Evolutionary conservation across 2,113 vertebrate species (phyloP), one percentile per base, ranked within the genome.

Genomic region (Antigone vipio): DNA sequence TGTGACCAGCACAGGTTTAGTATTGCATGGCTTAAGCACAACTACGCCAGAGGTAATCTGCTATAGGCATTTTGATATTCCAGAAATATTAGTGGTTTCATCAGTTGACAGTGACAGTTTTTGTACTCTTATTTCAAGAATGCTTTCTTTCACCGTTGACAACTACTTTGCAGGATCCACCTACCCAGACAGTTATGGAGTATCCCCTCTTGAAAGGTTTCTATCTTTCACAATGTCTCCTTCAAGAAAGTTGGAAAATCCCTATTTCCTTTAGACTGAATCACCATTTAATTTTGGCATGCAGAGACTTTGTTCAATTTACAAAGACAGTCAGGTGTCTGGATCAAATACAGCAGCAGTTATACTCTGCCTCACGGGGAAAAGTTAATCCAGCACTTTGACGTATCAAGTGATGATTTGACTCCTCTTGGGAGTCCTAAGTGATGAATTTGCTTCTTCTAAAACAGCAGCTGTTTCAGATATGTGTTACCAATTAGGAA

Each of bases 381-480:
- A 92, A 93, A 92, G 60, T 82, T 77, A 86, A 92, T 86, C 63
- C 83, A 92, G 66, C 82, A 88, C 55, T 97, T 89, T 47, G 49
- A 94, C 5, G 2, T 91, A 92, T 72, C 90, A 85, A 87, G 76
- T 82, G 89, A 91, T 93, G 88, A 92, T 95, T 76, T 97, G 53
- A 88, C 90, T 95, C 69, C 89, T 93, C 84, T 87, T 92, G 93
- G 86, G 95, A 94, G 76, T 87, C 84, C 67, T 80, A 74, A 60
- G 83, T 96, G 92, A 96, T 91, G 77, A 90, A 93, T 96, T 91
- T 82, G 38, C 88, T 92, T 60, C 86, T 94, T 97, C 80, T 92
- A 75, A 95, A 88, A 63, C 80, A 97, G 88, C 94, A 97, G 88
- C 76, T 97, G 94, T 72, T 95, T 86, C 90, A 89, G 82, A 89